Base-by-base conservation (phyloP, 2,113 vertebrate species). In the Oreamnos americanus region DNA sequence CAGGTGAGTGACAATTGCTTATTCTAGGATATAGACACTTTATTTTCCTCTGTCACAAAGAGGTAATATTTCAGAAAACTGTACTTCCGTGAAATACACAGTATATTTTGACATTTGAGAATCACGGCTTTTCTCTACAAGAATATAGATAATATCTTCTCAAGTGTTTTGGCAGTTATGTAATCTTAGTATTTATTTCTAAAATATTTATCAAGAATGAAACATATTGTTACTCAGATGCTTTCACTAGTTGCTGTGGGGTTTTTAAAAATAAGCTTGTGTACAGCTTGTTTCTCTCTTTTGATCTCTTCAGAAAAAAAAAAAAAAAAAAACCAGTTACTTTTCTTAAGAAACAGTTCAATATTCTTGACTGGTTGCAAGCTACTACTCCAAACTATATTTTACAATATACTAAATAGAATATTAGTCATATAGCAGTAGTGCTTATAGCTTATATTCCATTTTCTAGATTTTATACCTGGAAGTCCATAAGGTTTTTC, bases 251-350 rank as follows among this genome's bases (percentile, higher is more conserved):
- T 25, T 92, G 85, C 30, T 94, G 87, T 15, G 45, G 60, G n/a
- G 28, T 98, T 98, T 94, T 97, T 95, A 96, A 94, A 87, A 98
- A 96, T 67, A 92, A 90, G 93, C 97, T 97, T 97, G 81, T 98
- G 87, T 60, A 97, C 8, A 96, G 10, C 7, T 98, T 95, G 28
- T 93, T 85, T 76, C 84, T 96, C 58, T 97, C 67, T 95, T 53
- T 36, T 98, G 25, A 19, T 95, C 49, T 96, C 87, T 87, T 94
- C 49, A 82, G 25, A 86, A 3, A 90, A 49, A 79, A 21, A 36
- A 39, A 71, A 71, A n/a, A n/a, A n/a, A n/a, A n/a, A n/a, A n/a
- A n/a, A n/a, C n/a, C n/a, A n/a, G n/a, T 81, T 51, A 58, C 43
- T 98, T 97, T 85, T 97, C 49, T 94, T 78, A 97, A 47, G 28